Evolutionary conservation across 1,140 invertebrate genomes (phyloP).

Genomic region (Cydia amplana): DNA sequence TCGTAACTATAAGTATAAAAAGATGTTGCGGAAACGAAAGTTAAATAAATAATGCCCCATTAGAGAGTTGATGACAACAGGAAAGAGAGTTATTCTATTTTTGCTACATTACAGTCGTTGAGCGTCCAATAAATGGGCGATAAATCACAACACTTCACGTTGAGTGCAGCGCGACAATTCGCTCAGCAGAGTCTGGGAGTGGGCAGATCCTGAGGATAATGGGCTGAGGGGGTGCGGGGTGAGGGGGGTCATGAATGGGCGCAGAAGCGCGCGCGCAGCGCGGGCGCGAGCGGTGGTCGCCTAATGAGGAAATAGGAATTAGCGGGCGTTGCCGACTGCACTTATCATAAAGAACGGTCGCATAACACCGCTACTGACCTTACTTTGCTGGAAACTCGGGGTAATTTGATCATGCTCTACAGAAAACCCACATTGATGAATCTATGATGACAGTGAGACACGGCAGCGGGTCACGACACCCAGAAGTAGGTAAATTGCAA

Average conservation of each 20-base stretch:
- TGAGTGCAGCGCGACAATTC: constrained; percentile 66
- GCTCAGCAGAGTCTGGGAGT: constrained; percentile 48
- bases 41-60: not conserved
- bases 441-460: not conserved
- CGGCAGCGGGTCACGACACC: not conserved
- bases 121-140: constrained; percentile 71
- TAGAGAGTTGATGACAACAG: not conserved
- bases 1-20: too few relatives aligned
- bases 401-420: not conserved
- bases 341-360: constrained; percentile 50
- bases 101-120: constrained; percentile 50
- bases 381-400: constrained; percentile 4
- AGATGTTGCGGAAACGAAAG: too few relatives aligned
- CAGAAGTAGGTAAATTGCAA: too few relatives aligned
- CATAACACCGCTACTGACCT: constrained; percentile 7
- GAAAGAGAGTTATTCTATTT: constrained; percentile 49
- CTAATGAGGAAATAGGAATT: constrained; percentile 79
- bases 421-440: not conserved
- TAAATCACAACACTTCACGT: constrained; percentile 72
- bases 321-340: constrained; percentile 68
- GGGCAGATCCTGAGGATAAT: constrained; percentile 41
- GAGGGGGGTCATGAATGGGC: constrained; percentile 54
- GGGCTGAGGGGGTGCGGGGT: constrained; percentile 38
- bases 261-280: constrained; percentile 47
- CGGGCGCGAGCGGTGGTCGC: constrained; percentile 49